Base-by-base conservation (phyloP, 2,113 vertebrate genomes). In the Lanius ludovicianus region DNA sequence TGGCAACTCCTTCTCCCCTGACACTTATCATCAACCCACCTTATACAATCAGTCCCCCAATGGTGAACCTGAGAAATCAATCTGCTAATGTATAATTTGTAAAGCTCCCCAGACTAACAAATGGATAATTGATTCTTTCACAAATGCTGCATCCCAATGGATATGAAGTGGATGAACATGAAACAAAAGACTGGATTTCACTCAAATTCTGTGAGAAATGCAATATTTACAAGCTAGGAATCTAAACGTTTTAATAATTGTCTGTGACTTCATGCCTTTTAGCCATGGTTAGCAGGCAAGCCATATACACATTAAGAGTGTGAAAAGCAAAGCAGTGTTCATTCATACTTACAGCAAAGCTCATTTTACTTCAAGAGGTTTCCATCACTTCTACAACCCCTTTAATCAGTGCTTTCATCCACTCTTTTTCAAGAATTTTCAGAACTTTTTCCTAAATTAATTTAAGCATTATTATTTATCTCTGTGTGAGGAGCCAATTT, bases 81-180 rank as follows among this genome's bases (percentile, higher is more conserved):
- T 98, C 96, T 97, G 97, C 98, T 98, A 98, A 98, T 98, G 98
- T 98, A 98, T 98, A 98, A 98, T 98, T 98, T 98, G 98, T 98
- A 98, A 98, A 98, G 96, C 97, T 98, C 90, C 95, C 97, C 96
- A 82, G 94, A 98, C 98, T 98, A 98, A 98, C 98, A 98, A 98
- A 98, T 98, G 98, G 98, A 98, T 98, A 98, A 98, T 98, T 98
- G 98, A 98, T 98, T 98, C 97, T 96, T 98, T 97, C 96, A 97
- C 95, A 98, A 98, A 98, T 98, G 97, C 96, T 97, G 95, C 97
- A 98, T 98, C 98, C 98, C 98, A 89, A 81, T 33, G 97, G 98
- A 97, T 96, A 94, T 55, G 52, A 91, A 95, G 89, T 71, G 64
- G 96, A 96, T 95, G 97, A 97, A 97, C 96, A 97, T 75, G 95